Conservation (phyloP, 37 sponge, comb jelly and placozoan genomes). For the Bolinopsis microptera region DNA sequence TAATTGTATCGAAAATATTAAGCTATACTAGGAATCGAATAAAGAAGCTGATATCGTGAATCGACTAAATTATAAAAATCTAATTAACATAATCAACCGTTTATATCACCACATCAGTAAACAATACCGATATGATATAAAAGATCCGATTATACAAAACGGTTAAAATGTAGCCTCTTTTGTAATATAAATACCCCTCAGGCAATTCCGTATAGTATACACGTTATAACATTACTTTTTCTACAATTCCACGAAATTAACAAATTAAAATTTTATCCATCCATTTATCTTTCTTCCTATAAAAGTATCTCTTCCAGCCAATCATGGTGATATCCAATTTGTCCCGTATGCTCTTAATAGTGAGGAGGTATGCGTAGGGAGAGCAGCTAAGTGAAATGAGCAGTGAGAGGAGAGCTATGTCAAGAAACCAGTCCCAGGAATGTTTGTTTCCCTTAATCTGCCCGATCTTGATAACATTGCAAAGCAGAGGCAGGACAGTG, state of each 20-base stretch:
- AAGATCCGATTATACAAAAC: not conserved
- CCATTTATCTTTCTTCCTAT: not conserved
- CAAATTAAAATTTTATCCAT: not conserved
- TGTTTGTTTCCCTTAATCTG: not conserved
- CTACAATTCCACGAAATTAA: not conserved
- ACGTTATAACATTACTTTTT: not conserved
- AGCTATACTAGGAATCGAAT: too few species aligned
- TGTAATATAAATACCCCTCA: not conserved
- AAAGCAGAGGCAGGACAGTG: not conserved
- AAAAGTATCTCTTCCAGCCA: not conserved
- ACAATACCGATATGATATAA: not conserved
- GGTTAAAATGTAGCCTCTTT: too few species aligned
- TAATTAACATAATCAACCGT: not conserved
- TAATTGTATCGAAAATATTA: too few species aligned
- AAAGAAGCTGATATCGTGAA: not conserved
- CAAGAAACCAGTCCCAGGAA: conserved; percentile 34
- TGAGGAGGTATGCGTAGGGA: conserved; percentile 6
- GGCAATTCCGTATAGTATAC: not conserved
- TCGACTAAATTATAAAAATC: not conserved
- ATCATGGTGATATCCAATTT: conserved; percentile 12
- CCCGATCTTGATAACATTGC: conserved; percentile 2
- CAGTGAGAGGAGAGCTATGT: not conserved
- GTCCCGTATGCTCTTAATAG: not conserved
- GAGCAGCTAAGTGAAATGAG: conserved; percentile 31
- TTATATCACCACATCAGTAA: not conserved